Conservation (phyloP, 2,113 vertebrate species). For the Tauraco erythrolophus region DNA sequence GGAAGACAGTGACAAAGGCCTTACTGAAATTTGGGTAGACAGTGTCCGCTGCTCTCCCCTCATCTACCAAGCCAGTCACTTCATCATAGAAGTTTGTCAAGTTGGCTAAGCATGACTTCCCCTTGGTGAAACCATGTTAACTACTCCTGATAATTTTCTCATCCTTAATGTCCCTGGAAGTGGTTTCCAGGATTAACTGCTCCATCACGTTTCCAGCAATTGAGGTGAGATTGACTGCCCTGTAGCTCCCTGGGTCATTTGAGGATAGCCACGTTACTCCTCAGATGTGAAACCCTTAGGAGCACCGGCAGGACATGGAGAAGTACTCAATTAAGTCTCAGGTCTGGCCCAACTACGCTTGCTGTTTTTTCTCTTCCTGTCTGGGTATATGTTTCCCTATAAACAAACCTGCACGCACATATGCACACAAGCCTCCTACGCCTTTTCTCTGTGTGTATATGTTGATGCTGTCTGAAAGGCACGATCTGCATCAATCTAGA, state of each 20-base stretch:
- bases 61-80: background rate
- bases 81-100: background rate
- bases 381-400: background rate
- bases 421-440: accelerated
- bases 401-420: accelerated
- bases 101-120: background rate
- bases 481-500: background rate
- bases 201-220: background rate
- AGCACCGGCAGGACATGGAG: background rate
- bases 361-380: background rate
- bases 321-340: background rate
- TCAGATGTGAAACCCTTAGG: background rate
- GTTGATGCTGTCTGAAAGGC: background rate
- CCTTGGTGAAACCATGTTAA: background rate
- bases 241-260: background rate
- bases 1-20: background rate
- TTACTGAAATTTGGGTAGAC: background rate
- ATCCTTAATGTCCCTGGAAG: background rate
- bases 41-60: background rate
- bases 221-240: background rate
- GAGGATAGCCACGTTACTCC: background rate
- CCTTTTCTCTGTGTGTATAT: background rate
- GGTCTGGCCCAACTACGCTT: background rate
- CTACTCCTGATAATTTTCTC: background rate
- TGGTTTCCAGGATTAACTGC: background rate